A percentile compares a stretch with the other conserved stretches of the same genome.
Evolutionary conservation across 2,888 invertebrate genomes (phyloP).

Genomic region (Ennomos quercinarius): DNA sequence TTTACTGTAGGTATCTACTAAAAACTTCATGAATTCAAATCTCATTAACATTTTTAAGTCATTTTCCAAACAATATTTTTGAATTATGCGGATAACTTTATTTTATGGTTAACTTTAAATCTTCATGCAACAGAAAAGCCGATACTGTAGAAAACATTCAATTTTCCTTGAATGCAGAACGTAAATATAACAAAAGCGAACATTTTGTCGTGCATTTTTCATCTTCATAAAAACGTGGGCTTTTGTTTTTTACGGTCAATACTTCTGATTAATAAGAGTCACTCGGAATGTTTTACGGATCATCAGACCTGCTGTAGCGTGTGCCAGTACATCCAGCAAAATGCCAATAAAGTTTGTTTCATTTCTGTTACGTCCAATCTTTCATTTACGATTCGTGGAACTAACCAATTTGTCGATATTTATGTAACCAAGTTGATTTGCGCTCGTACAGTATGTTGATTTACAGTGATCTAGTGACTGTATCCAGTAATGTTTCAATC

Average conservation of each 20-base stretch:
- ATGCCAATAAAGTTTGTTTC: conserved; percentile 5
- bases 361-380: conserved; percentile 24
- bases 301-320: conserved; percentile 1
- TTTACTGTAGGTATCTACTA: too few species aligned
- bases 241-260: conserved; percentile 15
- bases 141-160: too few species aligned
- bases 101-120: too few species aligned
- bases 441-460: conserved; percentile 1
- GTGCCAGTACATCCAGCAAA: background rate
- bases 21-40: too few species aligned
- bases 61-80: too few species aligned
- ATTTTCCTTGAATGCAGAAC: too few species aligned
- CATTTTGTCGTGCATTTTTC: conserved; percentile 12
- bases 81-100: too few species aligned
- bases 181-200: background rate
- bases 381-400: conserved; percentile 27
- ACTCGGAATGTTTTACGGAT: conserved; percentile 2
- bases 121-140: too few species aligned
- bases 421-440: conserved; percentile 21
- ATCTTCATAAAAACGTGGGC: conserved; percentile 24
- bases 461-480: conserved; percentile 4
- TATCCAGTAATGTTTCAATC: too few species aligned
- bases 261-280: conserved; percentile 15
- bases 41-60: too few species aligned
- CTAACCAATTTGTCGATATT: conserved; percentile 20